These are phyloP conservation scores for Phallusia fumigata DNA, from an alignment of 23 tunicate genomes.

Conservation along the genomic window DNA sequence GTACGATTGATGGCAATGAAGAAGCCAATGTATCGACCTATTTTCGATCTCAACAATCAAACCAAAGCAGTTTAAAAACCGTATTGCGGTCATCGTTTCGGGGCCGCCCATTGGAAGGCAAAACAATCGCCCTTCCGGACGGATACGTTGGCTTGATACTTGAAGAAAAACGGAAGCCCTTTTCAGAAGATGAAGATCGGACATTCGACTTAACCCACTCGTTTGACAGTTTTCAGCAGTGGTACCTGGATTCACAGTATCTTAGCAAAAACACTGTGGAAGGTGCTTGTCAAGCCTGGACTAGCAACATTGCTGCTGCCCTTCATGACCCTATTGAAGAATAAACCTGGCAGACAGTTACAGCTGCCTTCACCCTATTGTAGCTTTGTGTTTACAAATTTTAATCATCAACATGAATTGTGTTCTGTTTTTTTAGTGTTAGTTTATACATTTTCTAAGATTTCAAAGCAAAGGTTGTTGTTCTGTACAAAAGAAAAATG, in stretches of 20 bases:
- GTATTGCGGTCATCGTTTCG: constrained; percentile 60
- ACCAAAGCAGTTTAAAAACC: constrained; percentile 13
- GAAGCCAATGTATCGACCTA: constrained; percentile 56
- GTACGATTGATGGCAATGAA: constrained; percentile 59
- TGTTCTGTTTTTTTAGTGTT: background rate
- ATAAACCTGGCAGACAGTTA: background rate
- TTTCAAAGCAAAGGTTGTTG: background rate
- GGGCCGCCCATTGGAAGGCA: constrained; percentile 82
- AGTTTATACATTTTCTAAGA: constrained; percentile 3
- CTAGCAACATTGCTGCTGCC: constrained; percentile 32
- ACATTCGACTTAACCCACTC: constrained; percentile 37
- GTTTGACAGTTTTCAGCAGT: constrained; percentile 61
- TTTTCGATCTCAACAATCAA: constrained; percentile 32
- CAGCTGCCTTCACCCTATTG: no score
- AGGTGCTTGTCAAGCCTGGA: constrained; percentile 40
- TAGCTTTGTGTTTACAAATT: background rate
- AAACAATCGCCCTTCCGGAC: constrained; percentile 45
- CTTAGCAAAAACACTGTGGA: constrained; percentile 41
- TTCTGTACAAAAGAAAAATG: constrained; percentile 7
- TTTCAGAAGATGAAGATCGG: constrained; percentile 65
- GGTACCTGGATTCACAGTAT: constrained; percentile 77
- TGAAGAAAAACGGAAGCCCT: constrained; percentile 58
- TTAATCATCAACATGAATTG: background rate
- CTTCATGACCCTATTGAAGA: constrained; percentile 48
- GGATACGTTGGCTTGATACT: constrained; percentile 51